Evolutionary conservation across 1,140 invertebrate genomes (phyloP).

Genomic region (Neotoxoptera formosana): DNA sequence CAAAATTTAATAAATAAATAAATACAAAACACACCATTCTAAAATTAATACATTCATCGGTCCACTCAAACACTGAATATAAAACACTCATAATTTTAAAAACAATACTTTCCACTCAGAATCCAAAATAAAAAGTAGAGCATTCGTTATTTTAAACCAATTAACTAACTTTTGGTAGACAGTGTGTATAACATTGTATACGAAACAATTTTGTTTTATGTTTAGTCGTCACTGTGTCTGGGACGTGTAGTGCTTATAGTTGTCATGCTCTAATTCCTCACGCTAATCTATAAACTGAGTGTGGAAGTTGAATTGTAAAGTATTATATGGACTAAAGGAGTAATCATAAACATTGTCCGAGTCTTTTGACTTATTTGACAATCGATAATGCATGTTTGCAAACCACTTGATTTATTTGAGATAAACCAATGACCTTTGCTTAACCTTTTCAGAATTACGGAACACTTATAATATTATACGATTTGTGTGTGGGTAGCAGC

Average conservation of each 20-base stretch:
- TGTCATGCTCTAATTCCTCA: slow-evolving; percentile 18
- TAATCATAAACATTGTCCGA: neutral
- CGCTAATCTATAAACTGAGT: neutral
- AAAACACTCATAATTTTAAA: neutral
- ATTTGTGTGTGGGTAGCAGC: too few species aligned
- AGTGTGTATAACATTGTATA: neutral
- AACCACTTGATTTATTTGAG: neutral
- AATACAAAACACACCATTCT: neutral
- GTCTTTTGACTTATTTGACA: neutral
- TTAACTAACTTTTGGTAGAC: neutral
- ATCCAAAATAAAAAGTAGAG: neutral
- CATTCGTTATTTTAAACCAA: neutral
- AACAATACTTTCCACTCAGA: neutral
- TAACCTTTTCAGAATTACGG: too few species aligned
- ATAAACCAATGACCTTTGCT: neutral
- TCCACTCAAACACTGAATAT: neutral
- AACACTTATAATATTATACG: too few species aligned
- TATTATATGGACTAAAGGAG: neutral
- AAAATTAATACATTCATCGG: neutral
- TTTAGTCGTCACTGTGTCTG: neutral
- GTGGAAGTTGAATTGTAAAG: neutral
- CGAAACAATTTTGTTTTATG: neutral
- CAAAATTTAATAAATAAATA: neutral
- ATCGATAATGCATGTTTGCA: neutral
- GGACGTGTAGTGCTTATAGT: neutral